Percentiles rank a stretch among this genome's conserved stretches.
Evolutionary conservation across 2,113 vertebrate genomes (phyloP).

Genomic region (Elanus axillaris): DNA sequence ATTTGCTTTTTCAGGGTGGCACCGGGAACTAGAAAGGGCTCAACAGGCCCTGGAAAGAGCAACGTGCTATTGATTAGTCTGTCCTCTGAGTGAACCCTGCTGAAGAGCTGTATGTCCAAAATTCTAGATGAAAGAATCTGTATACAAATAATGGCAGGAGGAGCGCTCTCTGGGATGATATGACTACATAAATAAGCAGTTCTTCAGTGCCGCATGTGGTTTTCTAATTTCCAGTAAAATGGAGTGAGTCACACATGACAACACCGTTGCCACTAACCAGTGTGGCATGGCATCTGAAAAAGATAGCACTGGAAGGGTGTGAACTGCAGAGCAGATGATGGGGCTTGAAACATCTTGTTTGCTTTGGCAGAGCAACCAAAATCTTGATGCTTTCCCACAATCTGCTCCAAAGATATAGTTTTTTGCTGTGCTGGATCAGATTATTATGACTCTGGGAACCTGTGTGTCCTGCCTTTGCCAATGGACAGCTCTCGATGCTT

Average conservation of each 20-base stretch:
- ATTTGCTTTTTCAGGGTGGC: not conserved
- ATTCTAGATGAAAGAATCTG: not conserved
- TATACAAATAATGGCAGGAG: conserved; percentile 31
- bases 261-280: conserved; percentile 49
- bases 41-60: not conserved
- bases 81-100: not conserved
- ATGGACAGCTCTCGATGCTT: conserved; percentile 16
- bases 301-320: conserved; percentile 55
- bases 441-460: conserved; percentile 25
- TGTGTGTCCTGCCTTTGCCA: conserved; percentile 30
- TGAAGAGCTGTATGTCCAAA: not conserved
- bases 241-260: conserved; percentile 60
- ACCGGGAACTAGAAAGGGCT: not conserved
- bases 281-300: conserved; percentile 54
- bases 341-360: conserved; percentile 59
- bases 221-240: conserved; percentile 64
- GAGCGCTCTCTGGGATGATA: not conserved
- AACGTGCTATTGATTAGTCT: not conserved
- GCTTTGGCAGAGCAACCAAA: conserved; percentile 52
- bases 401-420: conserved; percentile 52
- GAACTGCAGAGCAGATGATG: conserved; percentile 60
- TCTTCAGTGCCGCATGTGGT: conserved; percentile 44
- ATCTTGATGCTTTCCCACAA: conserved; percentile 52
- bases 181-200: conserved; percentile 42
- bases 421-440: conserved; percentile 33